These are phyloP conservation scores for Tetrao urogallus DNA, from an alignment of 2,113 vertebrate genomes.

Conservation along the genomic window DNA sequence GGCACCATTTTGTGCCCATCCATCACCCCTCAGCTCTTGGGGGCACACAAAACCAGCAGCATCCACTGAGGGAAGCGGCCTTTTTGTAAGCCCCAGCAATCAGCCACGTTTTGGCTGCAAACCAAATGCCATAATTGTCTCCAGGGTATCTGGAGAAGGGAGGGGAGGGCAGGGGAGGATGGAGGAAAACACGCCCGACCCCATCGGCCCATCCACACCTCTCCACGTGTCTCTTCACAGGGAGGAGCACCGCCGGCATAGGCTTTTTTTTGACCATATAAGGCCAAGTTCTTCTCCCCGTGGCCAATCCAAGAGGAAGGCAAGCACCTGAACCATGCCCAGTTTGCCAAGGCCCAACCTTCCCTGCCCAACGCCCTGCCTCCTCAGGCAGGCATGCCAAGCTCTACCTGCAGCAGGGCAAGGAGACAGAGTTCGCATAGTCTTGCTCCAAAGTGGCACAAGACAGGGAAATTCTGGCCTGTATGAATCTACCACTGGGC, in stretches of 20 bases:
- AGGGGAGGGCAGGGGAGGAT: not conserved
- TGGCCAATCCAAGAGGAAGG: slow-evolving; percentile 30
- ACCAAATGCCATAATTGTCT: accelerated
- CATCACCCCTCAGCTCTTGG: not conserved
- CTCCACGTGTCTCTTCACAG: not conserved
- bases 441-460: not conserved
- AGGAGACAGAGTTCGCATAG: accelerated
- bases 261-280: slow-evolving; percentile 44
- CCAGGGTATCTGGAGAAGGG: not conserved
- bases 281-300: not conserved
- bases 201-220: slow-evolving; percentile 2
- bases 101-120: not conserved
- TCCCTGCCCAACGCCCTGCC: not conserved
- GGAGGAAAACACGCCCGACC: not conserved
- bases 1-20: not conserved
- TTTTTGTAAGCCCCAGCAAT: not conserved
- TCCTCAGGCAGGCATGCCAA: not conserved
- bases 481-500: not conserved
- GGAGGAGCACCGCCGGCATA: not conserved
- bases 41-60: not conserved
- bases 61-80: not conserved
- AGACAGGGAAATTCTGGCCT: not conserved
- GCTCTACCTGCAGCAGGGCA: not conserved
- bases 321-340: not conserved
- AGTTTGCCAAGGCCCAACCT: not conserved